Conservation (phyloP, 2,797 vertebrate genomes). For the Dendrocincla tyrannina region DNA sequence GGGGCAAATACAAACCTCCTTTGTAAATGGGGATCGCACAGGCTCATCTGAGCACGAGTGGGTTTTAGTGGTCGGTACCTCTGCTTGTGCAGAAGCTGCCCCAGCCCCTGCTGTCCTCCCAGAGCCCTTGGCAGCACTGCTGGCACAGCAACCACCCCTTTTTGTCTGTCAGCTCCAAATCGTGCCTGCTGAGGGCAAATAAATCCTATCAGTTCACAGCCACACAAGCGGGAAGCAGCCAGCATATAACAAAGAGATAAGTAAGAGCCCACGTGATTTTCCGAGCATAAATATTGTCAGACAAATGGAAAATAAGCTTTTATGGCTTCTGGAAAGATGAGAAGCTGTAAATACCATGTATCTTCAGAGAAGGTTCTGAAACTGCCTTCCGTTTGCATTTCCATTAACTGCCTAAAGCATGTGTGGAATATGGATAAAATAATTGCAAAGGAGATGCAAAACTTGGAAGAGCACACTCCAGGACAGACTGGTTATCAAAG, state of each 20-base stretch:
- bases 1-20: too few relatives aligned
- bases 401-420: not conserved
- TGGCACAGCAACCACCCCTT: not conserved
- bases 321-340: not conserved
- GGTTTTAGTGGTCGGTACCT: not conserved
- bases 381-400: not conserved
- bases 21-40: not conserved
- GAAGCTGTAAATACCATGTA: not conserved
- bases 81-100: not conserved
- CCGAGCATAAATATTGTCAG: not conserved
- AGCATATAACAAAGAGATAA: not conserved
- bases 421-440: not conserved
- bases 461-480: not conserved
- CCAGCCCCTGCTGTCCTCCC: not conserved
- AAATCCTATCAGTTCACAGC: not conserved
- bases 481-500: not conserved
- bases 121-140: not conserved
- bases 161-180: not conserved
- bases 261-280: not conserved
- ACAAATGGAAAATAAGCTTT: not conserved
- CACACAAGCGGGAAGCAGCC: not conserved
- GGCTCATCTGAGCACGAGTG: not conserved
- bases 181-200: not conserved
- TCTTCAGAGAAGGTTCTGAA: not conserved
- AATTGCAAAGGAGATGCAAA: not conserved